phyloP scores from a whole-genome alignment of 2,113 vertebrate species.

The Elephantulus edwardii region DNA sequence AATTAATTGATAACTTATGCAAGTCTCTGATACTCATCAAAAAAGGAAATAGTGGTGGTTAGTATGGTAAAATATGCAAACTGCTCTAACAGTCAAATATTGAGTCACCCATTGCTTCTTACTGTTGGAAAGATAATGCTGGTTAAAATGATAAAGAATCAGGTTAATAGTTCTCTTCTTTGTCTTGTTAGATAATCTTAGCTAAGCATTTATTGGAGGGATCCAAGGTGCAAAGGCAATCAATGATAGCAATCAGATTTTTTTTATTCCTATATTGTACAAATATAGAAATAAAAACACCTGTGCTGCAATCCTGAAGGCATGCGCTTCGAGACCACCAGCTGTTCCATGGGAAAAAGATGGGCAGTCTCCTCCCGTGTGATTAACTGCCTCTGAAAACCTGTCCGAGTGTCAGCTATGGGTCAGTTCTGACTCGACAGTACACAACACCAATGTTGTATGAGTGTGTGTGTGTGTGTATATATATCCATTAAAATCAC shows the following conservation, averaged over 20 bases:
- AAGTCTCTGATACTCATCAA: neutral
- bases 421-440: no score
- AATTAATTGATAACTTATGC: neutral
- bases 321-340: no score
- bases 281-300: no score
- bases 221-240: no score
- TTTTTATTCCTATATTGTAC: neutral
- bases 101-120: neutral
- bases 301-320: neutral
- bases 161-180: neutral
- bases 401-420: no score
- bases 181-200: neutral
- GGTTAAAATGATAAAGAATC: neutral
- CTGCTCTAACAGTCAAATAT: neutral
- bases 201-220: neutral
- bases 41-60: neutral
- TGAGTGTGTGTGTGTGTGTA: no score
- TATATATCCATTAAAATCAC: neutral
- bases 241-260: neutral
- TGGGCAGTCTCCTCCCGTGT: no score
- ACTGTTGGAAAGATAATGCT: neutral
- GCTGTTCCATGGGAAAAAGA: no score
- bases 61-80: neutral
- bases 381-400: no score
- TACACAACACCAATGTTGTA: no score